Conservation (phyloP, 2,113 vertebrate species). For the Tichodroma muraria region DNA sequence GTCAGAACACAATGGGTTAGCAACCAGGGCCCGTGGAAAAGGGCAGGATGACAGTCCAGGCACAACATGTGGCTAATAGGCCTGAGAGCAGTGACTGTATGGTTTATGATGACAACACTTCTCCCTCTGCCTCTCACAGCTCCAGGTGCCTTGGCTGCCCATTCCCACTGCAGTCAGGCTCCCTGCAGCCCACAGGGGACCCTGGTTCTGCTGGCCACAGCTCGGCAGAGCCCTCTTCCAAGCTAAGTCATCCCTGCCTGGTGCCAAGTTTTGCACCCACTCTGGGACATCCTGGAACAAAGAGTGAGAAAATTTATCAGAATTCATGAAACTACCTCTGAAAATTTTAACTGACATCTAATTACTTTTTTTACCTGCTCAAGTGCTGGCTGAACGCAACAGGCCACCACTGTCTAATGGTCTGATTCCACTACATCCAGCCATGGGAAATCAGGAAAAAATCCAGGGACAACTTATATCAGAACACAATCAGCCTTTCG, state of each 20-base stretch:
- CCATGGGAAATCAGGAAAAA: background rate
- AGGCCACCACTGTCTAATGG: background rate
- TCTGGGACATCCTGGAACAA: background rate
- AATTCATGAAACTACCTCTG: background rate
- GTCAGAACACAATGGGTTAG: conserved; percentile 59
- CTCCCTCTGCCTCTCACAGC: conserved; percentile 48
- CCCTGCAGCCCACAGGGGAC: no score
- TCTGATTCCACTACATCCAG: background rate
- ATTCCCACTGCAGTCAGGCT: background rate
- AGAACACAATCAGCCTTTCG: background rate
- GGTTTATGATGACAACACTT: conserved; percentile 59
- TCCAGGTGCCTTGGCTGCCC: background rate
- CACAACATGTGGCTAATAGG: conserved; percentile 63
- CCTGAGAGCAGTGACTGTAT: conserved; percentile 61
- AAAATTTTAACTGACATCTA: background rate
- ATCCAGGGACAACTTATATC: background rate
- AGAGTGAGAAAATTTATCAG: no score
- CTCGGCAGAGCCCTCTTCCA: background rate
- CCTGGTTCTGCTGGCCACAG: background rate
- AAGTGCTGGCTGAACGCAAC: background rate
- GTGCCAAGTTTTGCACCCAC: background rate
- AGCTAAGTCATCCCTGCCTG: background rate
- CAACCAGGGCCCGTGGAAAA: conserved; percentile 53
- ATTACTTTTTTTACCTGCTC: background rate
- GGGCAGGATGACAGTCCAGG: conserved; percentile 64